These are phyloP conservation scores for Drosophila neotestacea DNA, from an alignment of 2,888 invertebrate species.

Conservation along the genomic window DNA sequence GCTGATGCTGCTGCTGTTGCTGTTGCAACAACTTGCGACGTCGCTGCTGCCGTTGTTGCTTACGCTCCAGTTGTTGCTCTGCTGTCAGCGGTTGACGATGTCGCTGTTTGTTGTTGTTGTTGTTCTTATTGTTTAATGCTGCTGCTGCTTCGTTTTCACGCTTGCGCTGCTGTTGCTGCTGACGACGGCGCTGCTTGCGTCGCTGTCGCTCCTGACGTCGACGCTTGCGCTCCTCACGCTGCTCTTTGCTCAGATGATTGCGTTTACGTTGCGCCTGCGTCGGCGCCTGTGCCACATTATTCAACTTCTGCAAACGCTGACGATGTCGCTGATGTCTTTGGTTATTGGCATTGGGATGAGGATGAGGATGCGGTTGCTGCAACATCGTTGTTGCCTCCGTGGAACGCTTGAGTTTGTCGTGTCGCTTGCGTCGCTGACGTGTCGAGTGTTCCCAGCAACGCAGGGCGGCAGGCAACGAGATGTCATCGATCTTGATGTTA, in stretches of 20 bases:
- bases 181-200: slow-evolving; percentile 74
- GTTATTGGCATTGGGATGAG: slow-evolving; percentile 60
- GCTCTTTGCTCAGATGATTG: slow-evolving; percentile 74
- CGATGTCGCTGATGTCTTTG: slow-evolving; percentile 76
- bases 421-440: slow-evolving; percentile 80
- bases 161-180: slow-evolving; percentile 57
- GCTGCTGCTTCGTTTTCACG: slow-evolving; percentile 50
- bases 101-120: slow-evolving; percentile 52
- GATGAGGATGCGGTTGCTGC: slow-evolving; percentile 37
- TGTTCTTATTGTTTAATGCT: slow-evolving; percentile 19
- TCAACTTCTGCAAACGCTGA: slow-evolving; percentile 66
- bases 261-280: slow-evolving; percentile 55
- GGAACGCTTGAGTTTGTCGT: slow-evolving; percentile 78
- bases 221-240: slow-evolving; percentile 79
- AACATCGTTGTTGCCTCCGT: slow-evolving; percentile 75
- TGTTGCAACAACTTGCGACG: slow-evolving; percentile 31
- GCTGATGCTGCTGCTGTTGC: slow-evolving; percentile 44
- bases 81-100: slow-evolving; percentile 46
- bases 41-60: slow-evolving; percentile 50
- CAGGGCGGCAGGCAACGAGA: slow-evolving; percentile 93
- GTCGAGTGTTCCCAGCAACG: slow-evolving; percentile 93
- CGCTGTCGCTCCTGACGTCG: slow-evolving; percentile 70
- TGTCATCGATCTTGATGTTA: slow-evolving; percentile 92
- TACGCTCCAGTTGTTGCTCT: slow-evolving; percentile 40
- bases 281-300: slow-evolving; percentile 50